Percentiles rank a stretch among this genome's conserved stretches.
These are phyloP conservation scores for Calidris pugnax DNA, from an alignment of 2,113 vertebrate species.

Conservation along the genomic window DNA sequence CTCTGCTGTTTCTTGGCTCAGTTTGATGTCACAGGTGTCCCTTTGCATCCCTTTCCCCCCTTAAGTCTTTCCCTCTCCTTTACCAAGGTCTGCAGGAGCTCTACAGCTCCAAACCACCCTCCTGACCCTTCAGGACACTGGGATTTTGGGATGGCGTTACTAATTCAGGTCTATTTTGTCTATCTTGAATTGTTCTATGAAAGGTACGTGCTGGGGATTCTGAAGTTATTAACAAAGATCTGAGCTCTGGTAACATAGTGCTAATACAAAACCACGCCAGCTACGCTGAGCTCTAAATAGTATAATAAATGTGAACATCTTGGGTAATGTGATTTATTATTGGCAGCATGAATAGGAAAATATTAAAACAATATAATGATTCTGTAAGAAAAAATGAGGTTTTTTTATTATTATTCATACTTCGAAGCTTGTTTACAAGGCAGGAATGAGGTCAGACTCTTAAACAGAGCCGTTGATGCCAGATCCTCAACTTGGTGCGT, in stretches of 20 bases:
- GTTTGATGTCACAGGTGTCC: neutral
- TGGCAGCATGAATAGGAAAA: slow-evolving; percentile 65
- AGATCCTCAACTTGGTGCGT: neutral
- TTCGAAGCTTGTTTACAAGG: slow-evolving; percentile 49
- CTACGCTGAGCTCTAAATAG: slow-evolving; percentile 49
- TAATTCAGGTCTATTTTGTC: neutral
- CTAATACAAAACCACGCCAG: neutral
- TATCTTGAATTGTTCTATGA: neutral
- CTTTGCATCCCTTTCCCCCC: neutral
- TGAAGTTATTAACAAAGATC: neutral
- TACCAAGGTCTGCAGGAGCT: neutral
- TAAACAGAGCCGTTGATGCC: neutral
- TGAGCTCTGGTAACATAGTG: neutral
- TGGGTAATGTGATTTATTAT: slow-evolving; percentile 66
- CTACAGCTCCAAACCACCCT: neutral
- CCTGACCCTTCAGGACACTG: neutral
- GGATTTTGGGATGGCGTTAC: neutral
- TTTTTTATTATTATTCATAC: slow-evolving; percentile 55
- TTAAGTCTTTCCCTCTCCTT: neutral
- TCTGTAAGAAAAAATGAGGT: slow-evolving; percentile 60
- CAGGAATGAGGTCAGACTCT: slow-evolving; percentile 66
- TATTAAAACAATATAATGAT: slow-evolving; percentile 65
- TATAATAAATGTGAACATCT: slow-evolving; percentile 69
- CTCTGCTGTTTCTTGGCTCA: neutral
- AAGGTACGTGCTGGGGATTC: neutral